Evolutionary conservation across 2,797 vertebrate species (phyloP).

Genomic region (Cercopithecus diana): DNA sequence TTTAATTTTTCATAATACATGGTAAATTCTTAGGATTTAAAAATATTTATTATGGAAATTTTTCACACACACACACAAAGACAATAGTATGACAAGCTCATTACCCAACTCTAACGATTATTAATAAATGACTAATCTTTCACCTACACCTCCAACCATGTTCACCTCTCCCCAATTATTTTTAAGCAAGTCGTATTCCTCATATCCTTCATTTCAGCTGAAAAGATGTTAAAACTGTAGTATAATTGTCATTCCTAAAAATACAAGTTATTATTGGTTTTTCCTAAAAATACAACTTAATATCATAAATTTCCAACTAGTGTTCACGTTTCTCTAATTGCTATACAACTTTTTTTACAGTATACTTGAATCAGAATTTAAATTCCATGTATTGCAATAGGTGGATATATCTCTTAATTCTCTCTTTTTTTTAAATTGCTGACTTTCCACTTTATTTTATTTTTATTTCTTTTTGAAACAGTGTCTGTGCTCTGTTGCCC

Average conservation of each 20-base stretch:
- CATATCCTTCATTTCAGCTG: neutral
- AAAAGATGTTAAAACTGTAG: neutral
- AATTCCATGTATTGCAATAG: neutral
- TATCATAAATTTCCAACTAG: neutral
- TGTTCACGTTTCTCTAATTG: neutral
- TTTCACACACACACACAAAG: slow-evolving; percentile 6
- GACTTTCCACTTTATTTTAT: neutral
- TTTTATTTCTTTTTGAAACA: neutral
- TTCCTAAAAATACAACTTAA: neutral
- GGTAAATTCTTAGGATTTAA: neutral
- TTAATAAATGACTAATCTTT: neutral
- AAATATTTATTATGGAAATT: neutral
- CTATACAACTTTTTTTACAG: neutral
- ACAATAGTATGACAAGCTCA: neutral
- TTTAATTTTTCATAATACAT: neutral
- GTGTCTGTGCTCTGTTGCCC: neutral
- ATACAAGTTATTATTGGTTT: neutral
- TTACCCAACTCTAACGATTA: neutral
- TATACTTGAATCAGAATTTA: neutral
- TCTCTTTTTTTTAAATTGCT: neutral
- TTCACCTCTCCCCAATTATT: neutral
- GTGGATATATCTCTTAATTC: neutral
- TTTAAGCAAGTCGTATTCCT: neutral
- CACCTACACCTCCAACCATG: neutral
- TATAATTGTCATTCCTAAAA: neutral